Evolutionary conservation across 64 coral and sea anemone genomes (phyloP).

Genomic region (Actinia tenebrosa): DNA sequence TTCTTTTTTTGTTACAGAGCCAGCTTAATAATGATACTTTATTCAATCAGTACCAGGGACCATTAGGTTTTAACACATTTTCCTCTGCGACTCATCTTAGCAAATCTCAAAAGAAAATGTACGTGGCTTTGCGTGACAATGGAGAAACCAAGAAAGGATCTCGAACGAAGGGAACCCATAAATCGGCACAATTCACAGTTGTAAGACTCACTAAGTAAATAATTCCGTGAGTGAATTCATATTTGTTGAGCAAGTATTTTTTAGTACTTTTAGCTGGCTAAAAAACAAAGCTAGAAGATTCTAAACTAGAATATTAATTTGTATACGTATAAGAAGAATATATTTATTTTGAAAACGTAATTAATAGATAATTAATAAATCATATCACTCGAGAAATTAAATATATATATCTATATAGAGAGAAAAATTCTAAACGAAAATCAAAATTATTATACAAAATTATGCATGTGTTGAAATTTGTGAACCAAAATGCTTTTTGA

Average conservation of each 20-base stretch:
- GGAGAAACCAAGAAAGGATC: neutral
- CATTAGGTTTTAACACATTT: neutral
- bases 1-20: neutral
- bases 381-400: no score
- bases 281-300: neutral
- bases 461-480: no score
- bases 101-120: neutral
- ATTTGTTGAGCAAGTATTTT: constrained; percentile 8
- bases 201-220: neutral
- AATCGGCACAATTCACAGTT: neutral
- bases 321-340: neutral
- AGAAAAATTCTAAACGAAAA: no score
- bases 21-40: neutral
- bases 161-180: neutral
- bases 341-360: neutral
- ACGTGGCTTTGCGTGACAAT: neutral
- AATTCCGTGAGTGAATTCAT: neutral
- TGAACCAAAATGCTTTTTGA: no score
- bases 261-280: neutral
- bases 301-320: neutral
- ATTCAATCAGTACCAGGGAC: neutral
- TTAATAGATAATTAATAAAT: no score
- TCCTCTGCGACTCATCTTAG: neutral
- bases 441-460: no score
- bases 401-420: no score